Percentiles rank a stretch among this genome's conserved stretches.
These are phyloP conservation scores for Terrapene triunguis DNA, from an alignment of 2,113 vertebrate genomes.

Conservation along the genomic window DNA sequence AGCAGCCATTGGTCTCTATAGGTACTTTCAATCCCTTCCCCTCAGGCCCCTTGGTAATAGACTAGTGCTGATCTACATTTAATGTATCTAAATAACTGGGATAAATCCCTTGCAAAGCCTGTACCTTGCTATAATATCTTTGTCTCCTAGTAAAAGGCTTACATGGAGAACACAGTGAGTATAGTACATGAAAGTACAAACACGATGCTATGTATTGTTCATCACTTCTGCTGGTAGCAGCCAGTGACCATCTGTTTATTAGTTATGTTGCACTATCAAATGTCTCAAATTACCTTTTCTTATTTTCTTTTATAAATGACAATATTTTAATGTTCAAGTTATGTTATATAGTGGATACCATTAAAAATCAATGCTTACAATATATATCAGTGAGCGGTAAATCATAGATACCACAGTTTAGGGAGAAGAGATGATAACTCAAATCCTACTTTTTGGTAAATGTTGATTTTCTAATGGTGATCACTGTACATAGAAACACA, in stretches of 20 bases:
- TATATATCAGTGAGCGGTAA: background rate
- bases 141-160: constrained; percentile 7
- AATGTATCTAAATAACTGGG: background rate
- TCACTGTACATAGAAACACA: background rate
- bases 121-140: background rate
- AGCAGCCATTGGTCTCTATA: constrained; percentile 46
- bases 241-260: background rate
- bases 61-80: background rate
- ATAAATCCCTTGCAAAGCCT: background rate
- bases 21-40: background rate
- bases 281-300: background rate
- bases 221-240: background rate
- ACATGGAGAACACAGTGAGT: background rate
- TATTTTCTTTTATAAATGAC: background rate
- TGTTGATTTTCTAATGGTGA: background rate
- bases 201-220: accelerated
- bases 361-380: background rate
- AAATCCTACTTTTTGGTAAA: background rate
- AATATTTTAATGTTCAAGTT: background rate
- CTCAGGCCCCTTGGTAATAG: background rate
- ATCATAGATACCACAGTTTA: background rate
- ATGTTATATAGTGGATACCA: background rate
- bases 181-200: background rate
- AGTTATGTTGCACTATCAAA: background rate
- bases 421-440: background rate